A percentile compares a stretch with the other conserved stretches of the same genome.
Conservation (phyloP, 2,797 vertebrate species). For the Acanthurus leucopareius region DNA sequence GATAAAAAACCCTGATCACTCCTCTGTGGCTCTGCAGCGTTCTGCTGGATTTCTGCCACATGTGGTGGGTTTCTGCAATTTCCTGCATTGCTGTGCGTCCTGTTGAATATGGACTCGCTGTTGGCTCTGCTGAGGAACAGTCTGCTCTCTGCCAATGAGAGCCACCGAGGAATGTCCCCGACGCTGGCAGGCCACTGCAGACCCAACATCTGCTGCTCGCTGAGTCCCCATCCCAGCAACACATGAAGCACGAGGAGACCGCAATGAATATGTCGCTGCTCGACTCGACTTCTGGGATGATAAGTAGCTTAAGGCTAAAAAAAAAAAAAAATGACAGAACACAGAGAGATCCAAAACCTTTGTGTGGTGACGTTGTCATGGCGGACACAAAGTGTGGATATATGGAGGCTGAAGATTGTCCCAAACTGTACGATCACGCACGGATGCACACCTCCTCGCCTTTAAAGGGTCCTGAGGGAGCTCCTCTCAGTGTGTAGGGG, state of each 20-base stretch:
- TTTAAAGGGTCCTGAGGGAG: constrained; percentile 74
- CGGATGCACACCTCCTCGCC: constrained; percentile 52
- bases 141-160: constrained; percentile 52
- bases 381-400: constrained; percentile 22
- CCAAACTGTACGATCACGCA: constrained; percentile 39
- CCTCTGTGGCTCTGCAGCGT: not conserved
- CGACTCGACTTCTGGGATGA: constrained; percentile 26
- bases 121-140: constrained; percentile 46
- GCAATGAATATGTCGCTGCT: constrained; percentile 13
- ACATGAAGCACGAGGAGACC: constrained; percentile 30
- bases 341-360: constrained; percentile 2
- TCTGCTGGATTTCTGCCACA: constrained; percentile 35
- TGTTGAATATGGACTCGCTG: constrained; percentile 32
- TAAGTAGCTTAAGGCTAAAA: constrained; percentile 34
- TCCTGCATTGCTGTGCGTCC: constrained; percentile 40
- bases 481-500: constrained; percentile 68
- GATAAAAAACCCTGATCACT: no score
- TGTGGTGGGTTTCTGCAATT: constrained; percentile 13
- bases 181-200: constrained; percentile 54
- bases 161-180: constrained; percentile 70
- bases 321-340: constrained; percentile 40
- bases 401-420: constrained; percentile 41
- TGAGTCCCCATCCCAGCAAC: constrained; percentile 34
- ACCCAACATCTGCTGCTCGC: constrained; percentile 71
- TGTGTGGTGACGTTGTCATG: constrained; percentile 21